Evolutionary conservation across 2,113 vertebrate species (phyloP), one percentile per base, ranked within the genome.

Genomic region (Okapia johnstoni): DNA sequence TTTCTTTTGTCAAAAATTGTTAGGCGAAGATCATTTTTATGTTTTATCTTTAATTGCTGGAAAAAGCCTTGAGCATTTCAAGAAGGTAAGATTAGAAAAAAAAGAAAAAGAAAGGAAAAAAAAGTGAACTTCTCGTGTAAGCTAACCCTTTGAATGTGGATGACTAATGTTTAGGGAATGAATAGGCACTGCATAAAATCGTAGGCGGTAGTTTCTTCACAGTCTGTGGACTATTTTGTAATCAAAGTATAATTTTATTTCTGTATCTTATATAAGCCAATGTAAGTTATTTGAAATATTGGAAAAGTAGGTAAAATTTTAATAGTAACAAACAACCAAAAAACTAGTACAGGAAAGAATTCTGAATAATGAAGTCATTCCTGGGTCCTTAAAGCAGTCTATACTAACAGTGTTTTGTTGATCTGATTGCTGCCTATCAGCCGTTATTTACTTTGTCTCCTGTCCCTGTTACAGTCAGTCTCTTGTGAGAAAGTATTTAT

Each of bases 11-110:
- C 52, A 95, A 91, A 91, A 94, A 83, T 61, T 88, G 43, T 89
- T 84, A 89, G 25, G n/a, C 83, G 17, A 55, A 54, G 61, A 66
- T 81, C 7, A 46, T 79, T 95, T 94, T 97, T 86, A 50, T 50
- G 26, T 33, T 96, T 95, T 88, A 70, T 79, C 97, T 96, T 95
- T 96, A 93, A 96, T 96, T 96, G 79, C 77, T 93, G 40, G n/a
- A 77, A 54, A 96, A 93, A 93, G 43, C 40, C 70, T 91, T 84
- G 19, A 94, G 77, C 48, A 83, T 94, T 94, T 55, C 48, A 95
- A 85, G 63, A 96, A 94, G 87, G 60, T 80, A 87, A 92, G 33
- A 85, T n/a, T 55, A 40, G 2, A 40, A 70, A 46, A 28, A 33
- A 50, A 58, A 76, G 19, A 55, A 55, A 43, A 87, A 48, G 5